Evolutionary conservation across 2,113 vertebrate species (phyloP).

Genomic region (Bagarius yarrelli): DNA sequence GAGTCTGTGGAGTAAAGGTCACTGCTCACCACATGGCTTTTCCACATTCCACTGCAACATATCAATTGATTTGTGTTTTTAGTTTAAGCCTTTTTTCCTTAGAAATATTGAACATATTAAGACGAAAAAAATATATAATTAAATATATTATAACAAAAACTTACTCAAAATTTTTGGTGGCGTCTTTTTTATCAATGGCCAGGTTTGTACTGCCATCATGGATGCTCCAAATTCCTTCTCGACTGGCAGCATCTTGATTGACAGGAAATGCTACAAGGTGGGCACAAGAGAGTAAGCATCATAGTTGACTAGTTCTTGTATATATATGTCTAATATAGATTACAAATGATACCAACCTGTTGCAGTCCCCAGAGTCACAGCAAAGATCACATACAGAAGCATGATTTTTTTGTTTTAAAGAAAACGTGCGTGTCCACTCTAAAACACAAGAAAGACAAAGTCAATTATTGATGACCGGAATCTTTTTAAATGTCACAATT

Average conservation of each 20-base stretch:
- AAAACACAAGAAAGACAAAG: slow-evolving; percentile 40
- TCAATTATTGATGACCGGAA: neutral
- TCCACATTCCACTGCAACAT: slow-evolving; percentile 66
- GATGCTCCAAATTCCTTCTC: slow-evolving; percentile 66
- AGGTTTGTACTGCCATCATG: slow-evolving; percentile 68
- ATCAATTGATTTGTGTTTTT: slow-evolving; percentile 18
- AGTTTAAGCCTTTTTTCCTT: neutral
- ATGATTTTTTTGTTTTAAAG: slow-evolving; percentile 50
- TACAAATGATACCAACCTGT: slow-evolving; percentile 62
- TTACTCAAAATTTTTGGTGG: slow-evolving; percentile 67
- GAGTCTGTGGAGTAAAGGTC: slow-evolving; percentile 65
- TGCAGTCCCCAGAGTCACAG: slow-evolving; percentile 54
- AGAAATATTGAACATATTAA: neutral
- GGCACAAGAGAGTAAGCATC: neutral
- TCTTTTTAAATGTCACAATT: neutral
- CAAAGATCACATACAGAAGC: slow-evolving; percentile 58
- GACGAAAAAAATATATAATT: neutral
- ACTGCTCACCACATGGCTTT: slow-evolving; percentile 71
- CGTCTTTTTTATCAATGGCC: slow-evolving; percentile 66
- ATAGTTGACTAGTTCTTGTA: neutral
- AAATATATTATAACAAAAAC: slow-evolving; percentile 38
- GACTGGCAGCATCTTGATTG: slow-evolving; percentile 47
- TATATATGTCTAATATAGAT: neutral
- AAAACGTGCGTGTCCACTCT: slow-evolving; percentile 44
- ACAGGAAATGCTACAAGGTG: slow-evolving; percentile 62